Percentiles rank a stretch among this genome's conserved stretches.
phyloP scores from a whole-genome alignment of 2,113 vertebrate species.

The Eupsittula cactorum region DNA sequence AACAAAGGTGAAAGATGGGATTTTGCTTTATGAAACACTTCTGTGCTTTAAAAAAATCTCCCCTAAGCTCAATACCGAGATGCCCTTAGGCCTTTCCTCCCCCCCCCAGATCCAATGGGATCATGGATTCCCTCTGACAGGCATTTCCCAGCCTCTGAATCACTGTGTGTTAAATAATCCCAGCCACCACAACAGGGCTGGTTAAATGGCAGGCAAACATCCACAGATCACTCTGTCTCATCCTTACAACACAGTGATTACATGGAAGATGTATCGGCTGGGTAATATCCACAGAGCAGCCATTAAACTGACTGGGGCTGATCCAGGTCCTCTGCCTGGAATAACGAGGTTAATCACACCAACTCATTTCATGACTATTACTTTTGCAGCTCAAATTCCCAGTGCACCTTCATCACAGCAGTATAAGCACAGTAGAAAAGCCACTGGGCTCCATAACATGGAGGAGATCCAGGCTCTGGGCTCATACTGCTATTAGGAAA shows the following conservation, averaged over 20 bases:
- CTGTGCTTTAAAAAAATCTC: not conserved
- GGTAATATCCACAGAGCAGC: not conserved
- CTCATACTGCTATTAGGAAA: not conserved
- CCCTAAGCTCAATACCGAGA: not conserved
- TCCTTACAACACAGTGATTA: not conserved
- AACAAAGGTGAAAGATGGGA: not conserved
- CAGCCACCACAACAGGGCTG: not conserved
- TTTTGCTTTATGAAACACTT: not conserved
- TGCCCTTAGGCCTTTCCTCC: not conserved
- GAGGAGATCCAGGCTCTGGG: not conserved
- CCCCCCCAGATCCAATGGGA: accelerated
- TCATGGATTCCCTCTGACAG: accelerated
- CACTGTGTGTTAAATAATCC: not conserved
- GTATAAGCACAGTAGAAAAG: not conserved
- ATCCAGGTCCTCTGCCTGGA: slow-evolving; percentile 3
- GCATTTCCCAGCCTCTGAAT: not conserved
- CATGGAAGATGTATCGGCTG: slow-evolving; percentile 8
- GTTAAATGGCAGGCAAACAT: not conserved
- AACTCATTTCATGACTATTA: not conserved
- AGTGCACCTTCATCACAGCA: not conserved
- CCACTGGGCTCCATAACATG: not conserved
- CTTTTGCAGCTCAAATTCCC: not conserved
- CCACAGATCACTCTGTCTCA: not conserved
- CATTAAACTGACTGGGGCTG: slow-evolving; percentile 3
- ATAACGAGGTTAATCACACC: slow-evolving; percentile 36